A percentile compares a stretch with the other conserved stretches of the same genome.
These are phyloP conservation scores for Buceros bicornis DNA, from an alignment of 2,797 vertebrate genomes.

Conservation along the genomic window DNA sequence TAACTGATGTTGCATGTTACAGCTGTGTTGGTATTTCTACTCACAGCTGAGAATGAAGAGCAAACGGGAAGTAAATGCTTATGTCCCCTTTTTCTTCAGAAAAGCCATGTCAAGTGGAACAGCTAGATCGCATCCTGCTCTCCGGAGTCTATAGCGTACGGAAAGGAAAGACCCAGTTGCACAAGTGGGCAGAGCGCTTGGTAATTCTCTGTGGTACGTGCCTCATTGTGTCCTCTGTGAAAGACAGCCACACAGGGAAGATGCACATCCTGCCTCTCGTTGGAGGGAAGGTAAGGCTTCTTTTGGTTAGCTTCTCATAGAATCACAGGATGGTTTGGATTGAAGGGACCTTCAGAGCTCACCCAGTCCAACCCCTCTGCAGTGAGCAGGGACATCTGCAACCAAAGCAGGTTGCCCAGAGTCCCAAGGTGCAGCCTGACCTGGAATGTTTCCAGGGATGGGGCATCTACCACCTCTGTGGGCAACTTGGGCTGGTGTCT, in stretches of 20 bases:
- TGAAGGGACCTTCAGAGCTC: no score
- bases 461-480: no score
- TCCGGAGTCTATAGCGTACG: slow-evolving; percentile 93
- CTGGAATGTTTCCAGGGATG: no score
- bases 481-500: no score
- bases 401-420: no score
- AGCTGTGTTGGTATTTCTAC: neutral
- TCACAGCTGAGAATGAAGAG: neutral
- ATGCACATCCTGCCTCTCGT: slow-evolving; percentile 96
- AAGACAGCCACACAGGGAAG: slow-evolving; percentile 95
- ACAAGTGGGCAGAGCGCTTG: slow-evolving; percentile 97
- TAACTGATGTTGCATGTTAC: neutral
- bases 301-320: neutral
- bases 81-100: slow-evolving; percentile 80
- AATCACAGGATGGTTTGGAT: no score
- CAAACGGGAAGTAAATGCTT: neutral
- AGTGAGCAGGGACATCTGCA: no score
- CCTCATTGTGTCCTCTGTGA: slow-evolving; percentile 95
- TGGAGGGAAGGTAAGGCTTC: slow-evolving; percentile 91
- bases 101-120: slow-evolving; percentile 90
- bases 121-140: slow-evolving; percentile 91
- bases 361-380: no score
- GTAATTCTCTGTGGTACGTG: slow-evolving; percentile 96
- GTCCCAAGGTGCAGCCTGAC: no score
- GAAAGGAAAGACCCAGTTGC: slow-evolving; percentile 96